Conservation (phyloP, 2,797 vertebrate species). For the Lutjanus campechanus region DNA sequence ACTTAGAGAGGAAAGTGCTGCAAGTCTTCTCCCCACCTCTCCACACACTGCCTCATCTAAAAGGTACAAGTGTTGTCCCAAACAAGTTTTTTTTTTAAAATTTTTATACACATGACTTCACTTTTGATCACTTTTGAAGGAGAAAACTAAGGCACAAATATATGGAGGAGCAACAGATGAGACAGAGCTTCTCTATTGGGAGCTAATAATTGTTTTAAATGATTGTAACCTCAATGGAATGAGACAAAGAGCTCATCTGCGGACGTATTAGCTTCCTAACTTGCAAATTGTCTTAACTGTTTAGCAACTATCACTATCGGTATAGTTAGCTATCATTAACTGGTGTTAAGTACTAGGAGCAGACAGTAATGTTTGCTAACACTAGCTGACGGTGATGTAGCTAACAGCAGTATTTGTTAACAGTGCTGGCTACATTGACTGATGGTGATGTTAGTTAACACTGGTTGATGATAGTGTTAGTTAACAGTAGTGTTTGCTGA, state of each 20-base stretch:
- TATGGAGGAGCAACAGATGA: not conserved
- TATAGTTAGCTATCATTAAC: too few species aligned
- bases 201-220: not conserved
- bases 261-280: too few species aligned
- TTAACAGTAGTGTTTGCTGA: too few species aligned
- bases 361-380: too few species aligned
- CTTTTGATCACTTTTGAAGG: not conserved
- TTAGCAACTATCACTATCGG: too few species aligned
- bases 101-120: not conserved
- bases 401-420: too few species aligned
- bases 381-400: too few species aligned
- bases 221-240: conserved; percentile 11
- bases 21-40: conserved; percentile 1
- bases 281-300: too few species aligned
- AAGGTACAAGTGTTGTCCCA: not conserved
- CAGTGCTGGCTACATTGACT: too few species aligned
- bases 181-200: not conserved
- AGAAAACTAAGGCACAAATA: not conserved
- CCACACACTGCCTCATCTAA: not conserved
- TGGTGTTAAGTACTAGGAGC: too few species aligned
- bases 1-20: not conserved
- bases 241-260: conserved; percentile 8
- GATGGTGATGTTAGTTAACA: too few species aligned
- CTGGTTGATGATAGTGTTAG: too few species aligned
- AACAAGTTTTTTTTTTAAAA: not conserved